Percentiles rank a stretch among this genome's conserved stretches.
Conservation (phyloP, 2,888 invertebrate species). For the Perizoma flavofasciatum region DNA sequence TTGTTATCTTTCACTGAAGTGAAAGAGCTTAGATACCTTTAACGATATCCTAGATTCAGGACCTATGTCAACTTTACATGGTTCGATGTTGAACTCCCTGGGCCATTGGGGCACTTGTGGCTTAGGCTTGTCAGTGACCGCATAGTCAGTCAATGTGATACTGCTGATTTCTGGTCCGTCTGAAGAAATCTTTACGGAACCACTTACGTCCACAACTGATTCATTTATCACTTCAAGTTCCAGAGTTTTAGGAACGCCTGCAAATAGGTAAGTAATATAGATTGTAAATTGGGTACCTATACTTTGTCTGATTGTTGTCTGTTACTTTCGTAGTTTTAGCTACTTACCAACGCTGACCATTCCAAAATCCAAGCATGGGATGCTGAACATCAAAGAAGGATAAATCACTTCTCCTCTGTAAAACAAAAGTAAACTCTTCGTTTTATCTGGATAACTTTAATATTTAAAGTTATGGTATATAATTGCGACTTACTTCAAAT, state of each 20-base stretch:
- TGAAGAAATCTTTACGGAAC: conserved; percentile 70
- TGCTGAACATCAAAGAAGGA: conserved; percentile 82
- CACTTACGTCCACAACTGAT: conserved; percentile 82
- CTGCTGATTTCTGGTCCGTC: conserved; percentile 83
- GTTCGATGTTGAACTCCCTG: conserved; percentile 80
- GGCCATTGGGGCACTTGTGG: conserved; percentile 74
- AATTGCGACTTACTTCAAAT: conserved; percentile 78
- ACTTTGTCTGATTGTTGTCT: too few relatives aligned
- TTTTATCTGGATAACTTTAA: too few relatives aligned
- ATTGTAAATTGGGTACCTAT: too few relatives aligned
- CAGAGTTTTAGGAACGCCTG: conserved; percentile 77
- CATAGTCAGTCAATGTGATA: conserved; percentile 75
- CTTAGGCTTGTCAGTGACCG: conserved; percentile 62
- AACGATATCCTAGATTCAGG: conserved; percentile 72
- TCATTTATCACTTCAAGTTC: conserved; percentile 80
- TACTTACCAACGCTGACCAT: conserved; percentile 81
- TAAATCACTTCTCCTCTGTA: conserved; percentile 85
- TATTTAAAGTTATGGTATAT: too few relatives aligned
- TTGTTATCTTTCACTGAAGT: background rate
- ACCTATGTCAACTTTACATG: conserved; percentile 71
- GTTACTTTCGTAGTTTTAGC: too few relatives aligned
- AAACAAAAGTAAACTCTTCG: conserved; percentile 15
- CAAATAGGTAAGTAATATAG: conserved; percentile 13
- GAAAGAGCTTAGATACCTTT: conserved; percentile 53
- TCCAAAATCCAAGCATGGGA: conserved; percentile 82